A percentile compares a stretch with the other conserved stretches of the same genome.
Conservation (phyloP, 1,140 invertebrate genomes). For the Magallana gigas region DNA sequence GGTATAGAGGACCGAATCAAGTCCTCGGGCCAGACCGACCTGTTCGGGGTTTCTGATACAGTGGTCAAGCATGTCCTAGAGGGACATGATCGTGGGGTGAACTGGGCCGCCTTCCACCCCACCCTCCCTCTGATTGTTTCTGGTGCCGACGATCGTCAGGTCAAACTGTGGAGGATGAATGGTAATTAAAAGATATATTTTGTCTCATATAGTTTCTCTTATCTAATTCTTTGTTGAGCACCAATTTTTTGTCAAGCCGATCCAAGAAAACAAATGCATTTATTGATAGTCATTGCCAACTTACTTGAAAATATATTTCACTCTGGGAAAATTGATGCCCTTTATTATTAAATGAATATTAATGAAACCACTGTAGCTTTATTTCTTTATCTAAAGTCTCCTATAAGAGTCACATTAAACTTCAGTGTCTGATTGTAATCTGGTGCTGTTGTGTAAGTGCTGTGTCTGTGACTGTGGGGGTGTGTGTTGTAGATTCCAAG, state of each 20-base stretch:
- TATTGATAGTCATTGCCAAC: no score
- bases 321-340: no score
- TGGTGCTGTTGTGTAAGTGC: no score
- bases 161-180: constrained; percentile 99
- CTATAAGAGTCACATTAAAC: no score
- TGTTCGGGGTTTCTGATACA: constrained; percentile 98
- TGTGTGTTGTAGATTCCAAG: constrained; percentile 79
- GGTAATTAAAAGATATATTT: constrained; percentile 82
- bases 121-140: constrained; percentile 96
- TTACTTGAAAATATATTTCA: no score
- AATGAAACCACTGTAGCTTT: no score
- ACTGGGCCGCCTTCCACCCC: constrained; percentile 99
- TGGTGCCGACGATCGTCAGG: constrained; percentile 97
- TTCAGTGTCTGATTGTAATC: no score
- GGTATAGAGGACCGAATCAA: constrained; percentile 93
- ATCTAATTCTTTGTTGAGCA: no score
- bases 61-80: constrained; percentile 99
- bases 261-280: no score
- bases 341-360: no score
- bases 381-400: no score
- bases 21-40: constrained; percentile 92
- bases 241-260: no score
- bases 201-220: not conserved
- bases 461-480: not conserved
- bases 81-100: constrained; percentile 91